phyloP scores from a whole-genome alignment of 2,797 vertebrate species.

The Thripadectes ignobilis region DNA sequence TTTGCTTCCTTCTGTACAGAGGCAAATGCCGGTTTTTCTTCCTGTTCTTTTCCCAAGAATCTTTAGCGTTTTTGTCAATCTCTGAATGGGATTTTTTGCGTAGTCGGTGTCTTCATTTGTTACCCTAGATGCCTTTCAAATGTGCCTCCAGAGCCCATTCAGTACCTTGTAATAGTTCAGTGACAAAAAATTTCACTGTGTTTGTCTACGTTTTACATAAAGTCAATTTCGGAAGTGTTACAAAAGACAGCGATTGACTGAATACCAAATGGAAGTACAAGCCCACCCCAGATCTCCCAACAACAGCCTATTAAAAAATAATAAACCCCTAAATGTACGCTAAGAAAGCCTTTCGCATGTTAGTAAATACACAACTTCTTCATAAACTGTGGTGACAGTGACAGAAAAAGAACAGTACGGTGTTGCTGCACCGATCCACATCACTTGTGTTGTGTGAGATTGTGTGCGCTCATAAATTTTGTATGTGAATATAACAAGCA shows the following conservation, averaged over 20 bases:
- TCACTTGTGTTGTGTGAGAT: conserved; percentile 46
- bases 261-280: conserved; percentile 70
- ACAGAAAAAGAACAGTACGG: conserved; percentile 52
- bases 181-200: conserved; percentile 19
- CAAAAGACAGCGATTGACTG: conserved; percentile 70
- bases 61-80: conserved; percentile 60
- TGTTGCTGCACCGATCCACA: conserved; percentile 46
- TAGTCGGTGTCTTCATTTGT: conserved; percentile 25
- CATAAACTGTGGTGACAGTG: conserved; percentile 34
- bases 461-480: conserved; percentile 50
- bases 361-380: conserved; percentile 35
- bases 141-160: conserved; percentile 44
- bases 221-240: conserved; percentile 59
- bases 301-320: conserved; percentile 48
- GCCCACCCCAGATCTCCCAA: conserved; percentile 40
- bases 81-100: conserved; percentile 69
- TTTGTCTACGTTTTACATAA: conserved; percentile 4
- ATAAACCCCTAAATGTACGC: not conserved
- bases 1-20: conserved; percentile 36
- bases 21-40: not conserved
- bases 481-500: conserved; percentile 46
- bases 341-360: not conserved
- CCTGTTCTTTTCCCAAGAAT: not conserved
- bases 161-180: conserved; percentile 33
- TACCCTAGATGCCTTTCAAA: conserved; percentile 63